These are phyloP conservation scores for Scyliorhinus canicula DNA, from an alignment of 2,797 vertebrate genomes.

Conservation along the genomic window DNA sequence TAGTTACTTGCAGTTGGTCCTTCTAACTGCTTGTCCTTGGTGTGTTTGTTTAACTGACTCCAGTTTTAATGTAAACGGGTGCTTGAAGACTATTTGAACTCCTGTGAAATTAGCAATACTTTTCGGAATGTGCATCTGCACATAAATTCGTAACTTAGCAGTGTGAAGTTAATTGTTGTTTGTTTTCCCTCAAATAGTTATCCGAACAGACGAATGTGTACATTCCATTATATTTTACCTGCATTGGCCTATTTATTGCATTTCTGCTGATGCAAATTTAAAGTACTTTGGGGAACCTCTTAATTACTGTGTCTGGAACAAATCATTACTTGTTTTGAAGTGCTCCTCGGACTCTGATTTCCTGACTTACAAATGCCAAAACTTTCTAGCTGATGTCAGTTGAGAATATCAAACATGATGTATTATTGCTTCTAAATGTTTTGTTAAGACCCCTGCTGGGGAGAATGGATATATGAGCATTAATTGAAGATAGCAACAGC, in stretches of 20 bases:
- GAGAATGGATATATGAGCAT: background rate
- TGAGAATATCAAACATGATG: background rate
- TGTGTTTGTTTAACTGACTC: background rate
- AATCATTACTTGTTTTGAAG: background rate
- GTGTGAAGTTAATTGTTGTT: background rate
- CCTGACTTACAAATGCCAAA: background rate
- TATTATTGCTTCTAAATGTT: background rate
- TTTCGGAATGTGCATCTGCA: background rate
- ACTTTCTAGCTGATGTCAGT: background rate
- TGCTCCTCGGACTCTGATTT: background rate
- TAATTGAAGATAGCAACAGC: background rate
- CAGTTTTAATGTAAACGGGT: background rate
- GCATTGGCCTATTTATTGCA: background rate
- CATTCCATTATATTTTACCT: background rate
- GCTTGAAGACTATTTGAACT: background rate
- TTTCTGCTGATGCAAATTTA: background rate
- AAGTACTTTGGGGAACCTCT: background rate
- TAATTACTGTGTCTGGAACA: background rate
- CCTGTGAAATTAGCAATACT: background rate
- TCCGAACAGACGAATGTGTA: background rate
- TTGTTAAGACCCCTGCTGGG: background rate
- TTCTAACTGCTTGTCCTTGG: background rate
- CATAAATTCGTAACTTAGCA: background rate
- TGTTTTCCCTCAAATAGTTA: background rate
- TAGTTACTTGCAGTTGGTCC: background rate